Conservation (phyloP, 2,888 invertebrate species). For the Morpho achilles region DNA sequence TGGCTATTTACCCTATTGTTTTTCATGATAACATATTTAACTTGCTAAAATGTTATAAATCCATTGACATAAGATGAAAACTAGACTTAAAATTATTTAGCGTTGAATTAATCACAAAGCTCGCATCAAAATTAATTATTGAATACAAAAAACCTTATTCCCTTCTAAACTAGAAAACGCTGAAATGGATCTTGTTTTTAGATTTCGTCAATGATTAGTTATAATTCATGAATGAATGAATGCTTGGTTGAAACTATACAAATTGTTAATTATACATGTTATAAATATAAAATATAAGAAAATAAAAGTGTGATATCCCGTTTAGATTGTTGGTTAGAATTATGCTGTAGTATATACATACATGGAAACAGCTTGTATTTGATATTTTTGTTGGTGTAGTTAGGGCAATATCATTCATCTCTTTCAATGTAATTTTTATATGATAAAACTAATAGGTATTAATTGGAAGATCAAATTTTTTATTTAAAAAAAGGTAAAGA, state of each 20-base stretch:
- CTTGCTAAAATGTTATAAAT: background rate
- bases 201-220: background rate
- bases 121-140: no score
- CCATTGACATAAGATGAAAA: background rate
- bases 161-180: no score
- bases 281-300: slow-evolving; percentile 7
- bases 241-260: slow-evolving; percentile 3
- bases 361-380: no score
- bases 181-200: background rate
- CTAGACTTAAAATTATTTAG: background rate
- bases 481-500: no score
- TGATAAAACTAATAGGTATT: no score
- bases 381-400: no score
- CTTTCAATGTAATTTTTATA: no score
- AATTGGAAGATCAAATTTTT: no score
- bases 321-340: slow-evolving; percentile 15
- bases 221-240: background rate
- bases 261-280: slow-evolving; percentile 10
- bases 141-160: no score
- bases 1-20: slow-evolving; percentile 2
- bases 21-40: background rate
- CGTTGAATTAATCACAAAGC: no score
- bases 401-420: no score
- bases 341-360: background rate
- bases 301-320: slow-evolving; percentile 20